These are phyloP conservation scores for Pollenia griseotomentosa DNA, from an alignment of 2,888 invertebrate species.

Conservation along the genomic window DNA sequence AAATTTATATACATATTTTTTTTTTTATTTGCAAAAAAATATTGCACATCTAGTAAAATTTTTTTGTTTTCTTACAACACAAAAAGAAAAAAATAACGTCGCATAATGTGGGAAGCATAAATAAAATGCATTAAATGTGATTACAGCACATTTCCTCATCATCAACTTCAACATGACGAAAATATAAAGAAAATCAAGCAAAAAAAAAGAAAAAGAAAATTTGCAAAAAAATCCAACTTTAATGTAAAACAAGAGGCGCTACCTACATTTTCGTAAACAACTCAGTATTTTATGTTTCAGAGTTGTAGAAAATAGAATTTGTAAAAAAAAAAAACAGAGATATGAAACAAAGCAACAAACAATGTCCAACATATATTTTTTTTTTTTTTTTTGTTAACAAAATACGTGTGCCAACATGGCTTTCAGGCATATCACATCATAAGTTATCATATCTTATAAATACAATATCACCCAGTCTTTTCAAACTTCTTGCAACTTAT, in stretches of 20 bases:
- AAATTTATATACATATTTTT: conserved; percentile 36
- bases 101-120: conserved; percentile 74
- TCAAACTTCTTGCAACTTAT: conserved; percentile 30
- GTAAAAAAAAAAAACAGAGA: background rate
- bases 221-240: conserved; percentile 7
- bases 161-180: conserved; percentile 58
- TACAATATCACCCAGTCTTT: conserved; percentile 36
- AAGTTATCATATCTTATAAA: conserved; percentile 47
- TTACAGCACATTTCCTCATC: conserved; percentile 75
- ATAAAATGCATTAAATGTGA: conserved; percentile 75
- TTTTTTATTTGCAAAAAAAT: conserved; percentile 10
- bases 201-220: conserved; percentile 17
- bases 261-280: conserved; percentile 40
- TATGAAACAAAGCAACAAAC: background rate
- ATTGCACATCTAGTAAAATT: conserved; percentile 39
- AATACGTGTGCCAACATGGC: background rate
- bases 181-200: background rate
- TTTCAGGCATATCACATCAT: conserved; percentile 56
- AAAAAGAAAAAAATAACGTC: conserved; percentile 51
- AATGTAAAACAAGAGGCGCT: conserved; percentile 56
- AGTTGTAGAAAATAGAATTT: background rate
- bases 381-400: background rate
- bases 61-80: conserved; percentile 1
- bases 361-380: background rate
- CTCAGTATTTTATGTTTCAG: background rate